Evolutionary conservation across 2,797 vertebrate species (phyloP).

Genomic region (Cetoscarus ocellatus): DNA sequence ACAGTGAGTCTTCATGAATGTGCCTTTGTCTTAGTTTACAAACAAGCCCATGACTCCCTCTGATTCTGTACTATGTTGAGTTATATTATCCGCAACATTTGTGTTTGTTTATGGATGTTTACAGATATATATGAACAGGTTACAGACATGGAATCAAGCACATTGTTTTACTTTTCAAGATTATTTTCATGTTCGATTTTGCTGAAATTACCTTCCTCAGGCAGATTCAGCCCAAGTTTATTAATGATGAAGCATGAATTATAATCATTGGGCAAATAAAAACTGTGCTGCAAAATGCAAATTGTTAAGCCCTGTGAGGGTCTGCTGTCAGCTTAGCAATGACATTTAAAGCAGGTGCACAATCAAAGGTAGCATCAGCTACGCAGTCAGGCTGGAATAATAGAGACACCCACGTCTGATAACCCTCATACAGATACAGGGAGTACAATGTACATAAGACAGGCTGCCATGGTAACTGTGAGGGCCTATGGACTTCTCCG

Average conservation of each 20-base stretch:
- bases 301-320: slow-evolving; percentile 43
- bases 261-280: slow-evolving; percentile 32
- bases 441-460: slow-evolving; percentile 70
- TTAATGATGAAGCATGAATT: slow-evolving; percentile 50
- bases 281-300: slow-evolving; percentile 18
- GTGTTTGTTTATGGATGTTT: no score
- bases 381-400: slow-evolving; percentile 58
- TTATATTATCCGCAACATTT: no score
- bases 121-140: no score
- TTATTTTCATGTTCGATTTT: background rate
- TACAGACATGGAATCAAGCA: no score
- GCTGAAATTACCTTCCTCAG: background rate
- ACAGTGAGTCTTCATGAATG: no score
- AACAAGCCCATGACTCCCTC: no score
- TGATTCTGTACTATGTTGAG: no score
- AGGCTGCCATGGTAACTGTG: slow-evolving; percentile 78
- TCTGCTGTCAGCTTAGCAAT: slow-evolving; percentile 37
- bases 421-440: slow-evolving; percentile 60
- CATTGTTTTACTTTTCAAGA: no score
- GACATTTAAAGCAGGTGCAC: slow-evolving; percentile 55
- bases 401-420: slow-evolving; percentile 61
- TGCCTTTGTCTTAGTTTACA: no score
- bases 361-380: slow-evolving; percentile 69
- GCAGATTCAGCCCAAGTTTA: background rate
- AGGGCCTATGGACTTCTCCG: slow-evolving; percentile 48